Evolutionary conservation across 1,140 invertebrate species (phyloP).

Genomic region (Eumaeus atala): DNA sequence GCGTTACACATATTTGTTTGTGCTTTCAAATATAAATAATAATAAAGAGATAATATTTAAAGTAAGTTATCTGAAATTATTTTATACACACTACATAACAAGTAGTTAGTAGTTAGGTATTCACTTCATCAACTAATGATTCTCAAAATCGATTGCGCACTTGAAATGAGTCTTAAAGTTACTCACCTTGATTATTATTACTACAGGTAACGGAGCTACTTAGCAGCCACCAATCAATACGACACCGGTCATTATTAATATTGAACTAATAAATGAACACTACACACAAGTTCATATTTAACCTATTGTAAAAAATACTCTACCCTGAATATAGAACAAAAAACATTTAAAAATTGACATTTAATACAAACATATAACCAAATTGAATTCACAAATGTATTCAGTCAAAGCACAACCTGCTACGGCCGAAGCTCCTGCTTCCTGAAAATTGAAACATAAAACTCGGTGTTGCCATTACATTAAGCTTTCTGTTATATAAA

Average conservation of each 20-base stretch:
- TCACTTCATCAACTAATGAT: too few species aligned
- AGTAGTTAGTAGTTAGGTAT: too few species aligned
- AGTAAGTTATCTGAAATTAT: too few species aligned
- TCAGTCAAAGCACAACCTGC: neutral
- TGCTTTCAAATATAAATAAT: too few species aligned
- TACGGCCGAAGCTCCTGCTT: neutral
- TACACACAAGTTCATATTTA: neutral
- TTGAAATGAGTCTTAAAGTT: too few species aligned
- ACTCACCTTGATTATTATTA: neutral
- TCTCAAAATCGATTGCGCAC: too few species aligned
- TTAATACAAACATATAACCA: neutral
- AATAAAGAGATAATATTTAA: too few species aligned
- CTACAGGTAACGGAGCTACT: neutral
- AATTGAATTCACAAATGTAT: constrained; percentile 1
- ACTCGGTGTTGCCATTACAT: neutral
- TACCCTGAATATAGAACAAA: neutral
- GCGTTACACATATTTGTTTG: too few species aligned
- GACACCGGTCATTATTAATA: constrained; percentile 1
- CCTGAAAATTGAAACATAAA: neutral
- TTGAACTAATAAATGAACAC: constrained; percentile 1
- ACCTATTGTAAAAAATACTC: neutral
- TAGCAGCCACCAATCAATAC: neutral
- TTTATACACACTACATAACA: too few species aligned
- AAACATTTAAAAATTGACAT: neutral
- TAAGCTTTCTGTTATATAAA: neutral